Conservation (phyloP, 2,888 invertebrate genomes). For the Ormyrus nitidulus region DNA sequence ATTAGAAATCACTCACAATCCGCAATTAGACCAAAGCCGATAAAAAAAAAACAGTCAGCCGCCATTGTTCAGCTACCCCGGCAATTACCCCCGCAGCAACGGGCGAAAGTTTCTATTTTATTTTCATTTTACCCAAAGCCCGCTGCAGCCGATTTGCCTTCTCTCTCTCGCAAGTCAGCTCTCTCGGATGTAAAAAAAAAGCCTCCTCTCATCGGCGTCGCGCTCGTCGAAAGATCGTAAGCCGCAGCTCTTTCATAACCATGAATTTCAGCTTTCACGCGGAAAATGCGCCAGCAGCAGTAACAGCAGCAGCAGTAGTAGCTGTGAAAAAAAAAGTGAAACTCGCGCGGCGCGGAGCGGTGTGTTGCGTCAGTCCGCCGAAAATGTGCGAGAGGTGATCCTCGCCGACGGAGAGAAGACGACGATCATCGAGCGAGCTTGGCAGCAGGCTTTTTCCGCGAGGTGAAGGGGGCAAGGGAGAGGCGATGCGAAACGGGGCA, state of each 20-base stretch:
- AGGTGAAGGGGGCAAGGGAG: background rate
- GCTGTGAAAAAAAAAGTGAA: slow-evolving; percentile 28
- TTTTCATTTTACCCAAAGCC: too few relatives aligned
- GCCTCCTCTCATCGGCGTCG: slow-evolving; percentile 37
- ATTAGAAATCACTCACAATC: too few relatives aligned
- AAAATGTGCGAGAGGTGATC: slow-evolving; percentile 54
- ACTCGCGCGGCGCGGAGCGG: slow-evolving; percentile 10
- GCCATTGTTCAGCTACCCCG: too few relatives aligned
- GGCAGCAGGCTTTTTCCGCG: background rate
- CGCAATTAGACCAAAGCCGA: too few relatives aligned
- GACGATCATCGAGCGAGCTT: background rate
- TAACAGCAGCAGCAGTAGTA: background rate
- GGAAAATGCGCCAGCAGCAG: slow-evolving; percentile 37
- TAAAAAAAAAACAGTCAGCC: too few relatives aligned
- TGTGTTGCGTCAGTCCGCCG: background rate
- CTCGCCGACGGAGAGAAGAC: background rate
- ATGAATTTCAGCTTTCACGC: slow-evolving; percentile 52
- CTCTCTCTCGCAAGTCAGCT: background rate
- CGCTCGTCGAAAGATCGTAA: slow-evolving; percentile 20
- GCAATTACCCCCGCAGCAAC: too few relatives aligned
- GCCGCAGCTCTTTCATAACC: slow-evolving; percentile 43
- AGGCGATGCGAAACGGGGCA: slow-evolving; percentile 65
- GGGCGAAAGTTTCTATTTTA: too few relatives aligned
- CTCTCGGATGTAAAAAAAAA: slow-evolving; percentile 13
- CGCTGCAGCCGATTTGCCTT: background rate